Conservation (phyloP, 1,140 invertebrate genomes). For the Euglossa dilemma region DNA sequence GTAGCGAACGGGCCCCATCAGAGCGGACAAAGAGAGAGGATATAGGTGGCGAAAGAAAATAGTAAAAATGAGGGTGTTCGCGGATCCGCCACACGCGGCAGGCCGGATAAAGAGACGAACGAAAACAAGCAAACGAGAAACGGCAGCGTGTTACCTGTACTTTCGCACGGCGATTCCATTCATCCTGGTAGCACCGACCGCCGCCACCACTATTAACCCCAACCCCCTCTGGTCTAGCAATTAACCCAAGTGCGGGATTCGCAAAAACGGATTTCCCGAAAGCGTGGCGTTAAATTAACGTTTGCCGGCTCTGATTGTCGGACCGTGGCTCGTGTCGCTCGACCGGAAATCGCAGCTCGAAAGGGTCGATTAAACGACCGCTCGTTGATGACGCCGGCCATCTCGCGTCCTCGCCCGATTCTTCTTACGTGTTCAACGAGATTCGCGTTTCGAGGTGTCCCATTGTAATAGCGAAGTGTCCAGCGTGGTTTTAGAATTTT, state of each 20-base stretch:
- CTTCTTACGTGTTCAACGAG: constrained; percentile 4
- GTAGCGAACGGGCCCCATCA: too few relatives aligned
- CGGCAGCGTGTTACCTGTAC: constrained; percentile 26
- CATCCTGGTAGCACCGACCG: constrained; percentile 28
- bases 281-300: constrained; percentile 80
- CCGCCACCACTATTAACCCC: constrained; percentile 25
- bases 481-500: too few relatives aligned
- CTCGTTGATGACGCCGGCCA: constrained; percentile 54
- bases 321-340: constrained; percentile 59
- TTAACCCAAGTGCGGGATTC: constrained; percentile 72
- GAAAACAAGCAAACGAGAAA: constrained; percentile 37
- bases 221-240: constrained; percentile 65
- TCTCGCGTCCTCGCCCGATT: constrained; percentile 11
- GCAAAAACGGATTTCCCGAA: constrained; percentile 78
- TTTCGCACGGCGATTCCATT: constrained; percentile 56
- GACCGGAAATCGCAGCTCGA: constrained; percentile 74
- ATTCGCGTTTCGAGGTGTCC: neutral
- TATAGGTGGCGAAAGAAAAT: neutral
- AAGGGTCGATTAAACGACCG: constrained; percentile 75
- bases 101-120: constrained; percentile 14
- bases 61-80: neutral
- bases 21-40: neutral
- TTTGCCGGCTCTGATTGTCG: constrained; percentile 75
- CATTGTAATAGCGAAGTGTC: too few relatives aligned
- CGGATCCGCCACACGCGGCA: too few relatives aligned